Conservation (phyloP, 2,113 vertebrate genomes). For the Varanus komodoensis region DNA sequence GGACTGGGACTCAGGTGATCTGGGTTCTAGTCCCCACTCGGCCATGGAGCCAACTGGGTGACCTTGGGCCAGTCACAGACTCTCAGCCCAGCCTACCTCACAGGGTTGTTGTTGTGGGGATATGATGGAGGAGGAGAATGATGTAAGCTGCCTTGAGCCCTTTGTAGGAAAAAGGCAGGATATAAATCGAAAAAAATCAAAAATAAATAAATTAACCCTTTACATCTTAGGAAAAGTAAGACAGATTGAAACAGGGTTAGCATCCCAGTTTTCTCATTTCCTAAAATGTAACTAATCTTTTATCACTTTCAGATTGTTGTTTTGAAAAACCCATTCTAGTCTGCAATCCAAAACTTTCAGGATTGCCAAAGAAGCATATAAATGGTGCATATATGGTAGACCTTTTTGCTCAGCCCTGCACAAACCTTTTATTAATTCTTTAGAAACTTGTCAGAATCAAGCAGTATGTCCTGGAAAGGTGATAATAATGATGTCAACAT, state of each 20-base stretch:
- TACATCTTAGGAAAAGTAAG: neutral
- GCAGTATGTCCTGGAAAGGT: neutral
- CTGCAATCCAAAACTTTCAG: fast-evolving
- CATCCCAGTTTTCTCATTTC: neutral
- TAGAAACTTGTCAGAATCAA: constrained; percentile 2
- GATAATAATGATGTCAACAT: too few species aligned
- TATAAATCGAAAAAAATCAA: too few species aligned
- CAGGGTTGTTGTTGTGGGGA: too few species aligned
- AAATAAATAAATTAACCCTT: too few species aligned
- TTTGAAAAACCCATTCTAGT: neutral
- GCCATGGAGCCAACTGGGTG: too few species aligned
- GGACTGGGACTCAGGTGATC: too few species aligned
- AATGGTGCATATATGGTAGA: neutral
- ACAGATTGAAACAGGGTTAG: neutral
- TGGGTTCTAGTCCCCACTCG: too few species aligned
- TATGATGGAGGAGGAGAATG: too few species aligned
- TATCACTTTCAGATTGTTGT: neutral
- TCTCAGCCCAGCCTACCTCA: too few species aligned
- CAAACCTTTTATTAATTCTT: neutral
- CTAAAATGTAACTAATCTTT: neutral
- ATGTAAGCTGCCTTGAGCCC: too few species aligned
- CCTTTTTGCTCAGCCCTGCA: neutral
- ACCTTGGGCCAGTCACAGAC: too few species aligned
- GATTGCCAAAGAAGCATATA: constrained; percentile 7
- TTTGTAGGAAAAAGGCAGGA: too few species aligned